Conservation (phyloP, 2,888 invertebrate genomes). For the Acanthosepion pharaonis region DNA sequence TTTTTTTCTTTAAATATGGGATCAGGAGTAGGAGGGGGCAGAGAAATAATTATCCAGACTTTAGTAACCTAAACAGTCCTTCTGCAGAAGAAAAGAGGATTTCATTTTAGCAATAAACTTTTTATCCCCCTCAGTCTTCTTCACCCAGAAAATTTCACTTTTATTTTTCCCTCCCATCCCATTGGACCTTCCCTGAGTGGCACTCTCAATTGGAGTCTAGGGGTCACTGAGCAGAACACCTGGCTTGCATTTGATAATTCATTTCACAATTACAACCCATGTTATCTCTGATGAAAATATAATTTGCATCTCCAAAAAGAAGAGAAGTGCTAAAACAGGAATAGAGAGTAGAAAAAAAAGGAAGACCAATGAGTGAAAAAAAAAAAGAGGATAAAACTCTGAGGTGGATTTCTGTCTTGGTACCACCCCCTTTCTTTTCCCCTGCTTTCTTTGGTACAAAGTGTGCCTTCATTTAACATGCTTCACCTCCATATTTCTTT, state of each 20-base stretch:
- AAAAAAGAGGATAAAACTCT: not conserved
- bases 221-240: conserved; percentile 33
- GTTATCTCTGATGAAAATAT: conserved; percentile 17
- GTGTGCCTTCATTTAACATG: not conserved
- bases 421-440: not conserved
- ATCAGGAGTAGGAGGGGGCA: not conserved
- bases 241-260: conserved; percentile 33
- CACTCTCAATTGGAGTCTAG: not conserved
- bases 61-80: too few relatives aligned
- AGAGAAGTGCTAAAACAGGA: not conserved
- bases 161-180: not conserved
- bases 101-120: not conserved
- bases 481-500: not conserved
- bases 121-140: not conserved
- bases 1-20: not conserved
- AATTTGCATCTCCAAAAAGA: not conserved
- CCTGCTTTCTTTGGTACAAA: not conserved
- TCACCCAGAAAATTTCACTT: conserved; percentile 3
- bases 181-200: not conserved
- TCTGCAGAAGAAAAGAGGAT: not conserved
- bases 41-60: not conserved
- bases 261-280: conserved; percentile 18
- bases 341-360: not conserved
- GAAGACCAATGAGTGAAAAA: not conserved
- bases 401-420: too few relatives aligned